These are phyloP conservation scores for Muscidifurax raptorellus DNA, from an alignment of 1,140 invertebrate species.

Conservation along the genomic window DNA sequence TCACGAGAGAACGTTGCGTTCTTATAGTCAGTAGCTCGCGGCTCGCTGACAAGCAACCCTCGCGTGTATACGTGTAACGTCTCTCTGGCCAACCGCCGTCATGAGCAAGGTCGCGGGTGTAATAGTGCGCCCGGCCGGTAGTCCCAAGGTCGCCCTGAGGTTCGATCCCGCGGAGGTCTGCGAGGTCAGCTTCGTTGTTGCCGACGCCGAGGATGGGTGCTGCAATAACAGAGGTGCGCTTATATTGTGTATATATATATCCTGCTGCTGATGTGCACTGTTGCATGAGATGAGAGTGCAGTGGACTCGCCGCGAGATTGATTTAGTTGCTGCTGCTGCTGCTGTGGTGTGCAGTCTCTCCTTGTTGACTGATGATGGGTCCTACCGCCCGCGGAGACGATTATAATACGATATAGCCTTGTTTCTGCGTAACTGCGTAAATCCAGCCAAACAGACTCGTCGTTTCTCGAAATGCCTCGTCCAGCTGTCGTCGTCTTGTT, in stretches of 20 bases:
- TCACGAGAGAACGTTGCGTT: not conserved
- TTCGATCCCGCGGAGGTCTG: slow-evolving; percentile 57
- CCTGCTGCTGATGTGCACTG: too few relatives aligned
- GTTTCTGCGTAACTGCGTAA: too few relatives aligned
- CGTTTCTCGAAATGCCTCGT: too few relatives aligned
- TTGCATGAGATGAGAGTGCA: too few relatives aligned
- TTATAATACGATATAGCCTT: too few relatives aligned
- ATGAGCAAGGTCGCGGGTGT: slow-evolving; percentile 28
- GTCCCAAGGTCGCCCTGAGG: not conserved
- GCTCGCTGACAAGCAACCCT: not conserved
- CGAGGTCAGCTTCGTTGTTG: slow-evolving; percentile 62
- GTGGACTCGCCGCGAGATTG: too few relatives aligned
- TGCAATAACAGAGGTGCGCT: not conserved
- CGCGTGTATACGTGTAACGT: not conserved
- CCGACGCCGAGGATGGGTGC: slow-evolving; percentile 52
- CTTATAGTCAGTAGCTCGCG: not conserved
- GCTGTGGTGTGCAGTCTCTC: too few relatives aligned
- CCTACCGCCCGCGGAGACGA: too few relatives aligned
- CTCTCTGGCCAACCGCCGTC: not conserved
- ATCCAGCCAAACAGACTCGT: too few relatives aligned
- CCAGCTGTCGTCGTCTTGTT: slow-evolving; percentile 22
- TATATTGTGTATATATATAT: not conserved
- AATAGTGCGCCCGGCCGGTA: slow-evolving; percentile 1
- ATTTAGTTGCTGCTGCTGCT: too few relatives aligned
- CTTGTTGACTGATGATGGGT: too few relatives aligned